Percentiles rank a stretch among this genome's conserved stretches.
Evolutionary conservation across 2,888 invertebrate genomes (phyloP).

Genomic region (Ariolimax columbianus): DNA sequence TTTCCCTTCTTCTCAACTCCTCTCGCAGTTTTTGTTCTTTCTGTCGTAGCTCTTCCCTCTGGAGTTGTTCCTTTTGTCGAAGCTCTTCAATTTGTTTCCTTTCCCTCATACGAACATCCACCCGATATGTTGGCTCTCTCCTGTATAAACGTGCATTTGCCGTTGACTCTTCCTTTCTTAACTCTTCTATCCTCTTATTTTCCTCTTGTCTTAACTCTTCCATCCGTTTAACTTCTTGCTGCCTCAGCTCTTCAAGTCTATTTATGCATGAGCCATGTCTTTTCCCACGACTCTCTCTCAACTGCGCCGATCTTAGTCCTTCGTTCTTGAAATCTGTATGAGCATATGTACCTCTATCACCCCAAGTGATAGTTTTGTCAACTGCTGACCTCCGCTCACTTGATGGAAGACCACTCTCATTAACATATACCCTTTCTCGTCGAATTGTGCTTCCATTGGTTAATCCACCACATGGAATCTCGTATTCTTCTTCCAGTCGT

Average conservation of each 20-base stretch:
- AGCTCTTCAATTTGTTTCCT: slow-evolving; percentile 21
- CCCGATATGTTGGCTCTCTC: not conserved
- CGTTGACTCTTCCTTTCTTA: not conserved
- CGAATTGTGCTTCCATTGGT: not conserved
- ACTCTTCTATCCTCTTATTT: slow-evolving; percentile 16
- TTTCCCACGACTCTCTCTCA: not conserved
- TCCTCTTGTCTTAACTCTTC: slow-evolving; percentile 26
- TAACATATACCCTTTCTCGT: not conserved
- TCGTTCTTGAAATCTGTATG: not conserved
- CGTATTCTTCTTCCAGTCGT: not conserved
- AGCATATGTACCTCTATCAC: not conserved
- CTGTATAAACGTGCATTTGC: not conserved
- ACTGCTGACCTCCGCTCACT: not conserved
- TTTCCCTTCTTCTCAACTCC: not conserved
- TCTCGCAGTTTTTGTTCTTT: slow-evolving; percentile 29
- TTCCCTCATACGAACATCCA: not conserved
- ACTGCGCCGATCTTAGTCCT: not conserved
- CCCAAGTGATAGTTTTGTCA: not conserved
- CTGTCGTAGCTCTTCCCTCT: slow-evolving; percentile 14
- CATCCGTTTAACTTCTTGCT: not conserved
- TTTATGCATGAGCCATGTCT: not conserved
- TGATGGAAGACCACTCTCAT: not conserved
- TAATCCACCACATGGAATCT: not conserved
- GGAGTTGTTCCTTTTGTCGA: slow-evolving; percentile 23
- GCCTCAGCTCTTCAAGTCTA: slow-evolving; percentile 17